Evolutionary conservation across 2,113 vertebrate species (phyloP).

Genomic region (Microtus montanus): DNA sequence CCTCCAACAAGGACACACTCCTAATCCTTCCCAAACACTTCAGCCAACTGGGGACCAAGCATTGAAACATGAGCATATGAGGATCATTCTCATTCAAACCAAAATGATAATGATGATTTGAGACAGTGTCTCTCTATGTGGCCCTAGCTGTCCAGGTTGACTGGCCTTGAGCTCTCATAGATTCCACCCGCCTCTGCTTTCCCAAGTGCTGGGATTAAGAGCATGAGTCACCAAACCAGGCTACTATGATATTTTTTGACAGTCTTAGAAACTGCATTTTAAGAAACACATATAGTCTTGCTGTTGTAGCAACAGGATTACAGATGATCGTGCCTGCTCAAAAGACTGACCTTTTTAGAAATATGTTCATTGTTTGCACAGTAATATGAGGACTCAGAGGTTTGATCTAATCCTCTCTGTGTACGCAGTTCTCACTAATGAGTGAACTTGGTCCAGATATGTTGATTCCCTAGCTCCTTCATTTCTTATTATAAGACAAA

Average conservation of each 20-base stretch:
- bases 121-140: neutral
- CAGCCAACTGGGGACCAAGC: neutral
- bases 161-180: neutral
- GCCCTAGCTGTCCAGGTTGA: neutral
- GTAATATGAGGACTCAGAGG: neutral
- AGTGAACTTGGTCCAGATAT: neutral
- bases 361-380: neutral
- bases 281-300: neutral
- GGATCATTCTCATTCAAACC: neutral
- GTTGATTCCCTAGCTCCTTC: neutral
- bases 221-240: neutral
- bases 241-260: neutral
- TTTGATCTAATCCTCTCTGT: neutral
- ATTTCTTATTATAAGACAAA: constrained; percentile 19
- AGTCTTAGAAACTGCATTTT: constrained; percentile 26
- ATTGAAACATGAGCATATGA: neutral
- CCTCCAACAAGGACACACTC: neutral
- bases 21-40: neutral
- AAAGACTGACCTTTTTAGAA: constrained; percentile 31
- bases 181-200: neutral
- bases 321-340: neutral
- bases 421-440: neutral
- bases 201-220: neutral
- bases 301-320: neutral
- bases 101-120: neutral